Conservation (phyloP, 2,888 invertebrate genomes). For the Cremastinae sp. region DNA sequence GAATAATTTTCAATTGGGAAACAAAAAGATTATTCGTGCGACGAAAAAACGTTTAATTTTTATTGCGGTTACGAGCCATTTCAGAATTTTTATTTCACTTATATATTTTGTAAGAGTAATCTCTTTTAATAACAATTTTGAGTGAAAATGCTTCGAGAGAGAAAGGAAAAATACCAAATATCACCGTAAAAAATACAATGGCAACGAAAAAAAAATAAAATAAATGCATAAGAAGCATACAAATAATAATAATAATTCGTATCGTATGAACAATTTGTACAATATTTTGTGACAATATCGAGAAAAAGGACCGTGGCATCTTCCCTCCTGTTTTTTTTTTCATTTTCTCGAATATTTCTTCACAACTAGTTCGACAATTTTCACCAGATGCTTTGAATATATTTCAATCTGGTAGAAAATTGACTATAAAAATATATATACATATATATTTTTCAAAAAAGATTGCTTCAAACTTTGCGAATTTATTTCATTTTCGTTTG, state of each 20-base stretch:
- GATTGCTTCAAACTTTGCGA: background rate
- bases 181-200: slow-evolving; percentile 16
- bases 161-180: background rate
- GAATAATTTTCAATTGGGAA: slow-evolving; percentile 40
- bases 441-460: slow-evolving; percentile 40
- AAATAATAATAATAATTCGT: slow-evolving; percentile 64
- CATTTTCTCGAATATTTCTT: slow-evolving; percentile 13
- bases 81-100: no score
- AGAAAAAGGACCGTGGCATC: slow-evolving; percentile 12
- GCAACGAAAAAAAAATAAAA: slow-evolving; percentile 17
- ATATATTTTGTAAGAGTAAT: no score
- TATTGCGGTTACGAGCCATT: slow-evolving; percentile 21
- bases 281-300: slow-evolving; percentile 53
- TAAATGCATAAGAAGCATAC: slow-evolving; percentile 53
- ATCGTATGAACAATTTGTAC: slow-evolving; percentile 32
- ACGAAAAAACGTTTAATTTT: slow-evolving; percentile 33
- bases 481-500: background rate
- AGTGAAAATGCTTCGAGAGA: no score
- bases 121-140: no score
- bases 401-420: slow-evolving; percentile 12
- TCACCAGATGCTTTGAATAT: slow-evolving; percentile 13
- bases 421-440: slow-evolving; percentile 13
- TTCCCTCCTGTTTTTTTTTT: slow-evolving; percentile 20
- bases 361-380: slow-evolving; percentile 7
- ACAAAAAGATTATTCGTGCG: slow-evolving; percentile 2